Percentiles rank a stretch among this genome's conserved stretches.
Conservation (phyloP, 2,888 invertebrate species). For the Cryptus viduatorius region DNA sequence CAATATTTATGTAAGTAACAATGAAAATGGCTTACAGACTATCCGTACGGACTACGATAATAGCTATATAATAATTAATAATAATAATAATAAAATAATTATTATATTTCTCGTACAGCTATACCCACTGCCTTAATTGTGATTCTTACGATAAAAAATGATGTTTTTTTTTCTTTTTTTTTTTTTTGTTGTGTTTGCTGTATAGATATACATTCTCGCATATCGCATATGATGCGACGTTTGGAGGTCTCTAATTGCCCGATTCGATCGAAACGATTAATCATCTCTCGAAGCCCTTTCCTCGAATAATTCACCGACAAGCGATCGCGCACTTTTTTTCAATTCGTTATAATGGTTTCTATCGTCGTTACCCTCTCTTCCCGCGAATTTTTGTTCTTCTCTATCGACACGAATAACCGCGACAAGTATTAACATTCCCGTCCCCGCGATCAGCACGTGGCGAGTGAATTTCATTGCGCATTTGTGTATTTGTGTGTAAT, state of each 20-base stretch:
- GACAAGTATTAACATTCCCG: slow-evolving; percentile 7
- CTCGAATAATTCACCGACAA: neutral
- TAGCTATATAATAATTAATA: slow-evolving; percentile 79
- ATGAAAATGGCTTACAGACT: slow-evolving; percentile 84
- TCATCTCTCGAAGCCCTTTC: slow-evolving; percentile 9
- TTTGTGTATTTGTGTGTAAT: neutral
- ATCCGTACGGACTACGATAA: slow-evolving; percentile 81
- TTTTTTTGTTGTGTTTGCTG: slow-evolving; percentile 40
- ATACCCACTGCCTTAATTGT: slow-evolving; percentile 83
- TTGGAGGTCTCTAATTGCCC: slow-evolving; percentile 32
- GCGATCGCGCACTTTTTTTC: neutral
- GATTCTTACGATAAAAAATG: slow-evolving; percentile 73
- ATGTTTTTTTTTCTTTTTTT: slow-evolving; percentile 41
- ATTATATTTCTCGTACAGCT: slow-evolving; percentile 77
- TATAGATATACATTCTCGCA: slow-evolving; percentile 35
- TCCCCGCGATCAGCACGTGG: slow-evolving; percentile 1
- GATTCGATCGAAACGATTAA: slow-evolving; percentile 35
- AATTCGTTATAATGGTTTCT: slow-evolving; percentile 17
- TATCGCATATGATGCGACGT: slow-evolving; percentile 48
- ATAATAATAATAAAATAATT: slow-evolving; percentile 77
- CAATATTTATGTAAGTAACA: slow-evolving; percentile 85
- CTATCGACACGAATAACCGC: slow-evolving; percentile 29
- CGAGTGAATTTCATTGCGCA: slow-evolving; percentile 28
- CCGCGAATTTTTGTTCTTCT: neutral
- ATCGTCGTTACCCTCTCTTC: neutral